phyloP scores from a whole-genome alignment of 1,140 invertebrate genomes.

The Penaeus vannamei region DNA sequence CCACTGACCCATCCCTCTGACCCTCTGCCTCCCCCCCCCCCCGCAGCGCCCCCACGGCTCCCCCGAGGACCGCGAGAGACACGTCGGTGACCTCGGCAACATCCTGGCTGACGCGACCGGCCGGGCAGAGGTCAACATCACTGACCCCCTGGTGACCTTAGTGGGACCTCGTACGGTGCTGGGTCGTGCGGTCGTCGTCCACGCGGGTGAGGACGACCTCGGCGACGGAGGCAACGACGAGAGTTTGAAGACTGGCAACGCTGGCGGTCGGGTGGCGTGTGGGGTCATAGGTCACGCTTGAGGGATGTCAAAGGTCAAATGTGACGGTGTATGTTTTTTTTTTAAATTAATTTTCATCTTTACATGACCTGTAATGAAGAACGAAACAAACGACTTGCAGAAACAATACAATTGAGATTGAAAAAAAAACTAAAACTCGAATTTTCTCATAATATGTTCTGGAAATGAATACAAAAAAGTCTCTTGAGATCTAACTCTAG shows the following conservation, averaged over 20 bases:
- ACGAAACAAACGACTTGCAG: no score
- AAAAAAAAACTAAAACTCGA: no score
- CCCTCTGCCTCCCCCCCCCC: background rate
- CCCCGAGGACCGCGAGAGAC: constrained; percentile 81
- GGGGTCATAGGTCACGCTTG: constrained; percentile 86
- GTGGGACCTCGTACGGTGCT: constrained; percentile 67
- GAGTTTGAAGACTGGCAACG: constrained; percentile 96
- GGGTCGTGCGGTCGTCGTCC: constrained; percentile 74
- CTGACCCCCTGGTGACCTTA: constrained; percentile 74
- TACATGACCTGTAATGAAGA: no score
- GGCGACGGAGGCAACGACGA: constrained; percentile 94
- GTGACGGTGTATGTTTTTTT: no score
- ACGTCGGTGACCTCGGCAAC: constrained; percentile 95
- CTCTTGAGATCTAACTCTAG: no score
- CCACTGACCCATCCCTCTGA: background rate
- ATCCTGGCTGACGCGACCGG: constrained; percentile 82
- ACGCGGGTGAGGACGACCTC: constrained; percentile 95
- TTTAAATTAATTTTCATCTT: no score
- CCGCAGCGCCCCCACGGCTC: constrained; percentile 87
- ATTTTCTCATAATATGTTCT: no score
- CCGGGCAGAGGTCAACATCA: constrained; percentile 84
- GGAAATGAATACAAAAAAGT: no score
- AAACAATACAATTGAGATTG: no score
- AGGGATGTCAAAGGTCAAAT: background rate
- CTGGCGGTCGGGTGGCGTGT: constrained; percentile 94